These are phyloP conservation scores for Passer domesticus DNA, from an alignment of 2,113 vertebrate species.

Conservation along the genomic window DNA sequence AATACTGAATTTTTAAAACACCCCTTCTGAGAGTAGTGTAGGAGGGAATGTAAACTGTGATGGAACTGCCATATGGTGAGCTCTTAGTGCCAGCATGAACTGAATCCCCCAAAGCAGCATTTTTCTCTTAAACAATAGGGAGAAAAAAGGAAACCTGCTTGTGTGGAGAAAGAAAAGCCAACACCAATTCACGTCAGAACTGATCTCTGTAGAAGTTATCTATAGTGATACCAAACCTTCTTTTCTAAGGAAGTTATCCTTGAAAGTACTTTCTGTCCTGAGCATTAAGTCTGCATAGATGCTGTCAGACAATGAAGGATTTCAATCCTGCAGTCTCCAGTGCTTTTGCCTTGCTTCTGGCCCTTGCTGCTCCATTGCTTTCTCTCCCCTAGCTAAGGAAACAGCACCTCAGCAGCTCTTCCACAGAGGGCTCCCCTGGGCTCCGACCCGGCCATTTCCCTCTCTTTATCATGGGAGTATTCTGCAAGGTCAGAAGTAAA, in stretches of 20 bases:
- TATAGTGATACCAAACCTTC: fast-evolving
- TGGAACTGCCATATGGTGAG: neutral
- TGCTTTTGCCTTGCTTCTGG: neutral
- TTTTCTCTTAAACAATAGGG: neutral
- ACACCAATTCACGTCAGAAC: neutral
- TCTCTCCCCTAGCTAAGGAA: neutral
- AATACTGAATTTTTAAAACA: neutral
- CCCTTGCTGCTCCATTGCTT: neutral
- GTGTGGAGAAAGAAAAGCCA: neutral
- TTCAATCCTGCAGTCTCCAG: neutral
- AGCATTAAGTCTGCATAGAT: neutral
- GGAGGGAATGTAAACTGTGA: neutral
- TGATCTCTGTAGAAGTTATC: neutral
- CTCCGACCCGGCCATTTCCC: neutral
- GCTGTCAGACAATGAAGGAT: neutral
- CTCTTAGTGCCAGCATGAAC: neutral
- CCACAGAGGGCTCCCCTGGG: neutral
- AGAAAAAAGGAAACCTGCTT: neutral
- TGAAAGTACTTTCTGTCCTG: neutral
- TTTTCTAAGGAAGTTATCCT: neutral
- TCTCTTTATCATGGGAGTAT: fast-evolving
- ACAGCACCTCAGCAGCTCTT: neutral
- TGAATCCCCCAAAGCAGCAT: neutral
- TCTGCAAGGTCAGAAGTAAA: neutral
- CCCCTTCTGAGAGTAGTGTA: neutral